A percentile compares a stretch with the other conserved stretches of the same genome.
These are phyloP conservation scores for Recurvirostra avosetta DNA, from an alignment of 2,113 vertebrate genomes.

Conservation along the genomic window DNA sequence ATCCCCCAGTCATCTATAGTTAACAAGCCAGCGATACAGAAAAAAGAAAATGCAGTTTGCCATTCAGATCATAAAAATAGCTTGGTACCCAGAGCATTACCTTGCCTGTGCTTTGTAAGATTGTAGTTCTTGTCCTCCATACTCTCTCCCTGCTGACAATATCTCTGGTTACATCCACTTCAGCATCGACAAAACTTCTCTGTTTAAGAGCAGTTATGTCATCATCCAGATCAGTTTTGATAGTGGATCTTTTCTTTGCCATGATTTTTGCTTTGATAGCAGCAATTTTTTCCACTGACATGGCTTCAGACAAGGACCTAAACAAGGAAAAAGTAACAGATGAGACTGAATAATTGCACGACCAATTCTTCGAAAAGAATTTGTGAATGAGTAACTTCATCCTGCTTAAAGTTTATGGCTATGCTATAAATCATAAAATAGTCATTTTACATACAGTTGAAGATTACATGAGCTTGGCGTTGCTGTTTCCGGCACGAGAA, in stretches of 20 bases:
- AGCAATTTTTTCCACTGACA: conserved; percentile 99
- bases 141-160: conserved; percentile 97
- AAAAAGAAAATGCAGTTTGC: not conserved
- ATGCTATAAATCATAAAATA: not conserved
- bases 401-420: not conserved
- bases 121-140: conserved; percentile 96
- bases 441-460: not conserved
- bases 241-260: conserved; percentile 98
- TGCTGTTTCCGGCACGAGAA: not conserved
- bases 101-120: conserved; percentile 97
- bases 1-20: not conserved
- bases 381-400: not conserved
- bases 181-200: conserved; percentile 97
- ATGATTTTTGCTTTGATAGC: conserved; percentile 99
- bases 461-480: not conserved
- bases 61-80: not conserved
- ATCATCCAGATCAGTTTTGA: conserved; percentile 97
- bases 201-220: conserved; percentile 95
- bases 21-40: not conserved
- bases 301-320: conserved; percentile 97
- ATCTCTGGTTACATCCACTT: conserved; percentile 96
- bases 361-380: not conserved
- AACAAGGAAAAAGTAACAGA: conserved; percentile 29
- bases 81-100: conserved; percentile 62
- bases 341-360: not conserved